These are phyloP conservation scores for Bradypus variegatus DNA, from an alignment of 2,797 vertebrate species.

Conservation along the genomic window DNA sequence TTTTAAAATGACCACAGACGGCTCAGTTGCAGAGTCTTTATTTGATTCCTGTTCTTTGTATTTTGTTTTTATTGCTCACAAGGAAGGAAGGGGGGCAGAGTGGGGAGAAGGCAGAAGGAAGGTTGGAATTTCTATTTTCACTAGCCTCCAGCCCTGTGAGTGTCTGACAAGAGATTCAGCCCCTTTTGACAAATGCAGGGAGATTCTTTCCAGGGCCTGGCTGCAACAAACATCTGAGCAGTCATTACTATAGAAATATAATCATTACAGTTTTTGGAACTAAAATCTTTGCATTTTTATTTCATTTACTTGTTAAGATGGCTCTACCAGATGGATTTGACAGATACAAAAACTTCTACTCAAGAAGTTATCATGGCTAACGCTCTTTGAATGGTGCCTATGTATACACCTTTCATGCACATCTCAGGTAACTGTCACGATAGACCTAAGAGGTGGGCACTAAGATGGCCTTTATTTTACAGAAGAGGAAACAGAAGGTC, in stretches of 20 bases:
- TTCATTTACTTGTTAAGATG: neutral
- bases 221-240: neutral
- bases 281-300: neutral
- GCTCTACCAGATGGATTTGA: too few relatives aligned
- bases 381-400: neutral
- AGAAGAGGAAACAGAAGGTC: neutral
- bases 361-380: neutral
- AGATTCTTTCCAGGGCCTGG: neutral
- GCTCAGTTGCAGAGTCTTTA: conserved; percentile 62
- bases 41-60: conserved; percentile 63
- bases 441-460: neutral
- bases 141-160: neutral
- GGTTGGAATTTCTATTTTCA: conserved; percentile 43
- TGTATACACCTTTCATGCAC: rapidly evolving
- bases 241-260: neutral
- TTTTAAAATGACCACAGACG: conserved; percentile 76
- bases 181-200: neutral
- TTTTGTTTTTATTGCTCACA: conserved; percentile 55
- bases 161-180: neutral
- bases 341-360: neutral
- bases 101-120: conserved; percentile 48
- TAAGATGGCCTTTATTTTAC: rapidly evolving
- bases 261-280: too few relatives aligned
- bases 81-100: neutral
- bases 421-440: rapidly evolving